Conservation (phyloP, 2,888 invertebrate species). For the Tetheella fluctuosa region DNA sequence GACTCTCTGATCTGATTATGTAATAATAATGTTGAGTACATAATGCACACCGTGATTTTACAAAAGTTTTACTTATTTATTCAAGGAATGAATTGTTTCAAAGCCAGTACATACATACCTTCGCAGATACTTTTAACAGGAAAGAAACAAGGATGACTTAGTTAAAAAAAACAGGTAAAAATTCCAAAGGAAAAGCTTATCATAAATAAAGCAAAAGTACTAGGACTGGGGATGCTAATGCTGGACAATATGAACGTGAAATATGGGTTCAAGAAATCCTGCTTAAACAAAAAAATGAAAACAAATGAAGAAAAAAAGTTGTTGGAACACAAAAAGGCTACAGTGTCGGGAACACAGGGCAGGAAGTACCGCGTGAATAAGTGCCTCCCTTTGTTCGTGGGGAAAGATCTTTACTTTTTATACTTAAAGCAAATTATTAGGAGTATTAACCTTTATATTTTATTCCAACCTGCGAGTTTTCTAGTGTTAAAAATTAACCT, state of each 20-base stretch:
- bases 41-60: too few relatives aligned
- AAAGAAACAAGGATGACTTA: constrained; percentile 13
- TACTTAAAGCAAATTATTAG: constrained; percentile 2
- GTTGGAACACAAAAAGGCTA: constrained; percentile 56
- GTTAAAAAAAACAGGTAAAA: constrained; percentile 22
- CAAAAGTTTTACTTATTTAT: too few relatives aligned
- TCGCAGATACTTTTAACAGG: not conserved
- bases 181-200: constrained; percentile 32
- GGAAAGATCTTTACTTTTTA: constrained; percentile 20
- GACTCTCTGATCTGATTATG: too few relatives aligned
- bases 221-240: constrained; percentile 58
- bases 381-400: constrained; percentile 62
- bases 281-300: constrained; percentile 66
- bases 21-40: too few relatives aligned
- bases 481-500: too few relatives aligned
- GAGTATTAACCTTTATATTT: constrained; percentile 4
- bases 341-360: constrained; percentile 69
- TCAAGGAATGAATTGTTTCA: too few relatives aligned
- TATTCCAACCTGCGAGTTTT: not conserved
- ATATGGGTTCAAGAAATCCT: constrained; percentile 83
- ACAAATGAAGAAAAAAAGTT: constrained; percentile 81
- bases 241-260: constrained; percentile 81
- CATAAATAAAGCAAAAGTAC: constrained; percentile 40
- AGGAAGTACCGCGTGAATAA: constrained; percentile 80
- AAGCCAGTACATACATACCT: too few relatives aligned